Conservation (phyloP, 1,140 invertebrate genomes). For the Bombus soroeensis region DNA sequence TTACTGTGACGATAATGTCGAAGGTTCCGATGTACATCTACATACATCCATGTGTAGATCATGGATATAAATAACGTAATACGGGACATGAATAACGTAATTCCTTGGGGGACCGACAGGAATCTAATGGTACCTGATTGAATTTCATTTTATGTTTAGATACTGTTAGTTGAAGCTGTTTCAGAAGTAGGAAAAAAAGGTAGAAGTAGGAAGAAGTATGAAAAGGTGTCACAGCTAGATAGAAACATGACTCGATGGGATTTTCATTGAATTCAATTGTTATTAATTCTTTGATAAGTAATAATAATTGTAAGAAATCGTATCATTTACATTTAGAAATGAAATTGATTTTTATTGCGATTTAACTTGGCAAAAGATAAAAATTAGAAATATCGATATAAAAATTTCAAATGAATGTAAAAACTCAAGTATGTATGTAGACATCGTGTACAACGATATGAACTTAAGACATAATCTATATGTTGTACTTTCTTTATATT, state of each 20-base stretch:
- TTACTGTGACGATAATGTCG: conserved; percentile 43
- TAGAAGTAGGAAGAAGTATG: neutral
- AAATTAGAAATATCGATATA: too few species aligned
- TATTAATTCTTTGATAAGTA: neutral
- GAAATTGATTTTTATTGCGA: too few species aligned
- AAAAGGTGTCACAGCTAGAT: neutral
- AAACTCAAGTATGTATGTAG: neutral
- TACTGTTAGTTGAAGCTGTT: neutral
- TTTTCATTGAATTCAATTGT: neutral
- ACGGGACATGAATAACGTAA: neutral
- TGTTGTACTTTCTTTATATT: too few species aligned
- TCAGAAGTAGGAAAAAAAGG: neutral
- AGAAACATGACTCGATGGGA: neutral
- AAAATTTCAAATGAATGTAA: too few species aligned
- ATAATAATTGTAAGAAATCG: too few species aligned
- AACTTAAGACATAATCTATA: neutral
- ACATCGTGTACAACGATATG: neutral
- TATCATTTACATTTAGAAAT: too few species aligned
- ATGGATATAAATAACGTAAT: conserved; percentile 32
- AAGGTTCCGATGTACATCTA: conserved; percentile 39
- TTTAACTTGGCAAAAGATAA: too few species aligned
- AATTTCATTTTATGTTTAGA: neutral
- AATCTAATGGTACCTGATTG: neutral
- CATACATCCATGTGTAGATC: neutral
- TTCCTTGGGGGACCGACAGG: neutral